A percentile compares a stretch with the other conserved stretches of the same genome.
phyloP scores from a whole-genome alignment of 1,140 invertebrate species.

The Lepidotrigona ventralis region DNA sequence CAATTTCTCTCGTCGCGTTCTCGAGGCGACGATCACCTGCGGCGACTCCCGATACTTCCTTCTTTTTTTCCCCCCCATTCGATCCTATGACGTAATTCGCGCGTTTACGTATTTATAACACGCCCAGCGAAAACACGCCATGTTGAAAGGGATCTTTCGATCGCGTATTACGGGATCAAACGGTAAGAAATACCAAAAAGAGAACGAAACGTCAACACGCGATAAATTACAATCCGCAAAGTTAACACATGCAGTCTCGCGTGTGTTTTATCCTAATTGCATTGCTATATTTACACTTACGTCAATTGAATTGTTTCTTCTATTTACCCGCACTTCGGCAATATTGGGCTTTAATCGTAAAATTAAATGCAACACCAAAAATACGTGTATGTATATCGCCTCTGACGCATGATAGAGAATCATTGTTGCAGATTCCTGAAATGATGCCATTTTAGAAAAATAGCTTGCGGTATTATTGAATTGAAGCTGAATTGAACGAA shows the following conservation, averaged over 20 bases:
- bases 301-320: background rate
- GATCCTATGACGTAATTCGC: slow-evolving; percentile 34
- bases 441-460: background rate
- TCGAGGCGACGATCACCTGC: slow-evolving; percentile 15
- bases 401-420: background rate
- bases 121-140: background rate
- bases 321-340: too few species aligned
- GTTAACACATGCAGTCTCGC: background rate
- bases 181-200: slow-evolving; percentile 8
- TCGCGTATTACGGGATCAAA: background rate
- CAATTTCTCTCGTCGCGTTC: slow-evolving; percentile 2
- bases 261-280: background rate
- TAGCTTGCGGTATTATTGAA: background rate
- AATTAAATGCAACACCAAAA: background rate
- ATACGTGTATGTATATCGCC: background rate
- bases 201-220: background rate
- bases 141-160: slow-evolving; percentile 4
- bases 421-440: background rate
- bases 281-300: background rate
- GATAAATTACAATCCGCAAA: slow-evolving; percentile 10
- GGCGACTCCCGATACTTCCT: slow-evolving; percentile 17
- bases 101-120: slow-evolving; percentile 41
- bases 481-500: background rate
- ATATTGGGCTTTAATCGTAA: background rate
- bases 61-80: background rate